Base-by-base conservation (phyloP, 1,140 invertebrate species). In the Drosophila sturtevanti region DNA sequence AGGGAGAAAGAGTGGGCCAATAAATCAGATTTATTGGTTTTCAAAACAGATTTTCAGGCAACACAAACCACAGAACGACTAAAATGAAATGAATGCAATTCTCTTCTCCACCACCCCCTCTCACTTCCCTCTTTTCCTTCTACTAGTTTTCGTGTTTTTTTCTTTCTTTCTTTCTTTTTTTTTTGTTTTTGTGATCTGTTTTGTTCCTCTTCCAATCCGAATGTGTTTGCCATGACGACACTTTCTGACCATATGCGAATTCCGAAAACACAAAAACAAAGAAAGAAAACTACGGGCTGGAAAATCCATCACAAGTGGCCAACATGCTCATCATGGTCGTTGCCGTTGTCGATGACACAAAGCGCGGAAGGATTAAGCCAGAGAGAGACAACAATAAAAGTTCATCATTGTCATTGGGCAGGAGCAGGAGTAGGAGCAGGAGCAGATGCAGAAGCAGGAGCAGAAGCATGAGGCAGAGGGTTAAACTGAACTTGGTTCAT, bases 1-100 rank as follows among this genome's bases (percentile, higher is more conserved):
- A 62, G 31, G 18, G 35, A n/a, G n/a, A 31, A 27, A 24, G 37
- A 63, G 64, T 24, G 62, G 52, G 77, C 84, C 80, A 89, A 89
- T 89, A 89, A 89, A 84, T 84, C 85, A 80, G 84, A 89, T 89
- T 89, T 89, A 89, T 89, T 89, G 84, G 85, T 89, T 89, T 89
- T 89, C 73, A 89, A 84, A 89, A 84, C 84, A 89, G 84, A 89
- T 89, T 89, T 82, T 73, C 79, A 52, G 60, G 62, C 62, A 48
- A 71, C 65, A 59, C 61, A 69, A 63, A 71, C 84, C 84, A 74
- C 76, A 82, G 77, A 69, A 48, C 66, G 75, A 84, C 68, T 68
- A 77, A 76, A 86, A 66, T 62, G 64, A 74, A 72, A 56, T 67
- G 63, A 79, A 56, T 70, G 59, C 51, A 73, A 16, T 75, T 67